Evolutionary conservation across 2,797 vertebrate genomes (phyloP), one percentile per base, ranked within the genome.

Genomic region (Anguilla pacifica): DNA sequence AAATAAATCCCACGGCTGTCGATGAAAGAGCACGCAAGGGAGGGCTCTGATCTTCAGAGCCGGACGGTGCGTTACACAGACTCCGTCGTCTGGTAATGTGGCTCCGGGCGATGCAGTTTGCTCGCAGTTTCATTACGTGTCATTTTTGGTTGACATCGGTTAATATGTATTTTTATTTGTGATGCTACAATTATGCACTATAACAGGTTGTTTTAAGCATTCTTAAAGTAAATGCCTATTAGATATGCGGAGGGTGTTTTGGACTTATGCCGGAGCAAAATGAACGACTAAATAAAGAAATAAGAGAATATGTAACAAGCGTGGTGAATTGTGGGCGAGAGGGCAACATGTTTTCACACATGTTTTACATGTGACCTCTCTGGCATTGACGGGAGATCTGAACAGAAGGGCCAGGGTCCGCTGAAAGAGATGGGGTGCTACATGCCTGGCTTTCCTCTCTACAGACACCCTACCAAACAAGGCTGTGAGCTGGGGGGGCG

Each of bases 401-500:
- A 97, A 97, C 96, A 92, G 91, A 95, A 94, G 94, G 95, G 94
- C 94, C 96, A 95, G 97, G 93, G 96, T 94, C 94, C 96, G 93
- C 92, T 97, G 97, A 96, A 96, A 96, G 95, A 94, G 93, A 95
- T 95, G 96, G 83, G 96, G 97, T 97, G 96, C 95, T 95, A 94
- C 96, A 96, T 92, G 92, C 95, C 97, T 98, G 97, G 97, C 97
- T 95, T 25, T 43, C 74, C 96, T 97, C 97, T 97, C 91, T 94
- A 94, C 96, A 96, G 97, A 96, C 97, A 97, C 97, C 96, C 97
- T 97, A 97, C 96, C 97, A 97, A 97, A 82, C 97, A 98, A 96
- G 96, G 96, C 95, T 94, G 94, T 96, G 95, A 96, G 95, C 95
- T 95, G 96, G 94, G 95, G 94, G 94, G 94, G 95, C 96, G 95